phyloP scores from a whole-genome alignment of 2,113 vertebrate genomes.

The Aramus guarauna region DNA sequence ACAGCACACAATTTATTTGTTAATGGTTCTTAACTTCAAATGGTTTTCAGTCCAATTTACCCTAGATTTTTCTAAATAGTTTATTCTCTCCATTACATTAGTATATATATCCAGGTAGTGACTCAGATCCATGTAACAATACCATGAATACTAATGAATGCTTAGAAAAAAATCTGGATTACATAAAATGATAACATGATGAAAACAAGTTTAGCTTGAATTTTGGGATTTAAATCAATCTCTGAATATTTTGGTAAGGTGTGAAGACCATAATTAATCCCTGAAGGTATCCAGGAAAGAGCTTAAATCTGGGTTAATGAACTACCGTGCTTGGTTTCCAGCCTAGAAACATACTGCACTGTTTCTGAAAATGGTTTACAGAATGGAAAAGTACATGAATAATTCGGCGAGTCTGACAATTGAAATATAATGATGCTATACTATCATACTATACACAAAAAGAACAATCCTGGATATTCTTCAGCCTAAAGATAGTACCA shows the following conservation, averaged over 20 bases:
- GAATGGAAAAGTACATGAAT: background rate
- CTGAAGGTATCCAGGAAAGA: slow-evolving; percentile 3
- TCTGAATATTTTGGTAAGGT: slow-evolving; percentile 27
- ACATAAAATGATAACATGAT: background rate
- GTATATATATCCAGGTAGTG: background rate
- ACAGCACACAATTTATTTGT: background rate
- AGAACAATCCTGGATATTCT: background rate
- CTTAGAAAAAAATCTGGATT: background rate
- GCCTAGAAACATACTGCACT: background rate
- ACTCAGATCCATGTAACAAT: background rate
- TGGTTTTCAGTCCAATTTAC: background rate
- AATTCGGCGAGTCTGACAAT: background rate
- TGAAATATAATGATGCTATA: background rate
- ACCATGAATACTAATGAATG: background rate
- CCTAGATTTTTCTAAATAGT: background rate
- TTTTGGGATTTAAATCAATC: slow-evolving; percentile 47
- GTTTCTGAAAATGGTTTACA: background rate
- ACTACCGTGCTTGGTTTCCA: background rate
- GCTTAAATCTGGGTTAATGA: slow-evolving; percentile 33
- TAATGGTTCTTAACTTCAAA: background rate
- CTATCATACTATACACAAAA: background rate
- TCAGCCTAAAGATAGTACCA: background rate
- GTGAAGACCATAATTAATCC: slow-evolving; percentile 55
- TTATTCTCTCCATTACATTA: background rate
- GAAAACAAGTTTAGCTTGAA: background rate